Evolutionary conservation across 2,888 invertebrate species (phyloP), one percentile per base, ranked within the genome.

Genomic region (Cataglyphis cursor): DNA sequence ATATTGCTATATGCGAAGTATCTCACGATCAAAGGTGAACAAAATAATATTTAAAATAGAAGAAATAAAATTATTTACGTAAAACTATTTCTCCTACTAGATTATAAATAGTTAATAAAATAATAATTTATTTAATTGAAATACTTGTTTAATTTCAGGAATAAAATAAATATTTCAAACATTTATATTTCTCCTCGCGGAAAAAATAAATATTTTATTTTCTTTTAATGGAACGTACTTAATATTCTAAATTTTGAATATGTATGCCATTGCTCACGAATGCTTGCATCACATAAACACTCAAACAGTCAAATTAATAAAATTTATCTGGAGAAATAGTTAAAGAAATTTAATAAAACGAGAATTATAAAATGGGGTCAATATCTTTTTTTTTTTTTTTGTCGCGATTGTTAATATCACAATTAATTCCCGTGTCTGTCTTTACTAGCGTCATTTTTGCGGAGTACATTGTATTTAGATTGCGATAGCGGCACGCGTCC

Each of bases 271-370:
- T 51, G n/a, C 6, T 51, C 8, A 51, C 18, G 44, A 44, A 2
- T n/a, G 5, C 18, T 51, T 48, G 8, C 48, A 73, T 73, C 59
- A 59, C 59, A 59, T 59, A 41, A 61, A 73, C 41, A 38, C 38
- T 59, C 24, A 24, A 38, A 10, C 35, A 54, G 38, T 72, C 57
- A 38, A 57, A 72, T 24, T 28, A 28, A 28, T 38, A 59, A 41
- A 59, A 41, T 41, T 59, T 59, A 59, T 59, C 41, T 24, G 18
- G 41, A 41, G 18, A 73, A 15, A 10, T 18, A 59, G 48, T 2
- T 51, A 15, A 51, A n/a, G 2, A n/a, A 8, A 48, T 6, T 74
- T 24, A 44, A 44, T 3, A 9, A 75, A 21, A 48, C 35, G 18
- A n/a, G 28, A 5, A 59, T 41, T 15, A 4, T 44, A 28, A 48